A percentile compares a stretch with the other conserved stretches of the same genome.
Evolutionary conservation across 2,113 vertebrate genomes (phyloP).

Genomic region (Hemiscyllium ocellatum): DNA sequence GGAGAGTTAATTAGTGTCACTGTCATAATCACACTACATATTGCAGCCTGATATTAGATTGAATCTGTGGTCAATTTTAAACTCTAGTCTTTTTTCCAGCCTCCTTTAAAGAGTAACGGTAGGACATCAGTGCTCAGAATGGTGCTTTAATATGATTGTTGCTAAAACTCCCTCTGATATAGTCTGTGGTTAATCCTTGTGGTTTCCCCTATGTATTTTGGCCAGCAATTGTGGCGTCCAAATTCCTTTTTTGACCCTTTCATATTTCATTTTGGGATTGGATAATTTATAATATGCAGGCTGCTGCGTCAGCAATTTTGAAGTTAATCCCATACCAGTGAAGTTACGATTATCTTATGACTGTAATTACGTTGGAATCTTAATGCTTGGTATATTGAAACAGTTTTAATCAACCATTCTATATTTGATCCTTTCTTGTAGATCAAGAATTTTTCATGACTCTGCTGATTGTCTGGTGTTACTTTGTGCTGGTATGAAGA

Average conservation of each 20-base stretch:
- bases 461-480: background rate
- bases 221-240: background rate
- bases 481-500: background rate
- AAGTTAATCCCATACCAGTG: background rate
- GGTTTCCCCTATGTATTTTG: background rate
- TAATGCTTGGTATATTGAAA: background rate
- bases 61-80: background rate
- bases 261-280: background rate
- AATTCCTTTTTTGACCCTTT: background rate
- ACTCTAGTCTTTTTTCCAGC: background rate
- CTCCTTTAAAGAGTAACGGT: background rate
- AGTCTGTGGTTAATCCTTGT: background rate
- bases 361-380: background rate
- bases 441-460: background rate
- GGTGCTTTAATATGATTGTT: background rate
- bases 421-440: background rate
- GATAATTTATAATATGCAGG: background rate
- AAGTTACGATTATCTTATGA: background rate
- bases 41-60: background rate
- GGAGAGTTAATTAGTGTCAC: background rate
- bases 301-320: background rate
- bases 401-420: background rate
- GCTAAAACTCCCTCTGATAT: background rate
- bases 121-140: background rate
- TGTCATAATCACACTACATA: background rate